Conservation (phyloP, 2,797 vertebrate species). For the Brachyrhaphis roseni region DNA sequence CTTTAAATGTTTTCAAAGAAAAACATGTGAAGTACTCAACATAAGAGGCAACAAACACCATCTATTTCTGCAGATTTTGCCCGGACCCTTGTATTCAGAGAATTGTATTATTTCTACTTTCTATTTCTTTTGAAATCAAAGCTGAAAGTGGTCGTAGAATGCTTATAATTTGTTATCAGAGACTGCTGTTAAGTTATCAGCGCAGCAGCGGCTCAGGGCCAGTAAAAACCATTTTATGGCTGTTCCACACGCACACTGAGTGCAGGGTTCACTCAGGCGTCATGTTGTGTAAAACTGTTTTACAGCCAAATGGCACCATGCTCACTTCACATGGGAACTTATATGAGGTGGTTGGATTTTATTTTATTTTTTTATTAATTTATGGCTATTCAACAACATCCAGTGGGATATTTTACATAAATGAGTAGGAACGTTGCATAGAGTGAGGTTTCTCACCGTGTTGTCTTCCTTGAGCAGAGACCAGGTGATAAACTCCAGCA, state of each 20-base stretch:
- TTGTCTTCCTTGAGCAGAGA: slow-evolving; percentile 80
- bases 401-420: neutral
- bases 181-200: slow-evolving; percentile 10
- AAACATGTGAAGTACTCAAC: neutral
- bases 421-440: neutral
- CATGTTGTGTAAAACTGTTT: neutral
- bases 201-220: neutral
- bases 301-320: neutral
- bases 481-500: slow-evolving; percentile 86
- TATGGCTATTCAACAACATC: neutral
- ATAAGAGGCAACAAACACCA: neutral
- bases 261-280: slow-evolving; percentile 16
- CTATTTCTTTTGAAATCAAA: neutral
- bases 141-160: neutral
- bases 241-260: neutral
- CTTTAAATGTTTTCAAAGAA: neutral
- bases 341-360: neutral
- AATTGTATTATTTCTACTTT: neutral
- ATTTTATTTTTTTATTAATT: neutral
- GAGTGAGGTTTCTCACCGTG: slow-evolving; percentile 54
- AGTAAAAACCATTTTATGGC: slow-evolving; percentile 20
- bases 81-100: neutral
- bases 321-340: neutral
- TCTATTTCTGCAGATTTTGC: neutral
- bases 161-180: neutral